Base-by-base conservation (phyloP, 1,140 invertebrate species). In the Sarcophaga peregrina region DNA sequence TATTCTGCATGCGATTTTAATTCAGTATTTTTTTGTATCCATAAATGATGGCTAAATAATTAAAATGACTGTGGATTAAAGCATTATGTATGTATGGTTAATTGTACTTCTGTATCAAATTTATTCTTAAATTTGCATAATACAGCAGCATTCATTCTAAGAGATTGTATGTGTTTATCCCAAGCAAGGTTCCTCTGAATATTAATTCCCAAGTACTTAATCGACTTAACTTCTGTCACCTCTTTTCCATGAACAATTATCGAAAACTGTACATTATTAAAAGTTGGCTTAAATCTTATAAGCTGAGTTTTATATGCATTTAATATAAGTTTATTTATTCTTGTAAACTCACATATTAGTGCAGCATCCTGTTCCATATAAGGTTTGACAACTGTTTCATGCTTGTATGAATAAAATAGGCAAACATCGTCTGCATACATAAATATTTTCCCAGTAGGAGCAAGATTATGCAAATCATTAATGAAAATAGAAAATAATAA, bases 401-500 rank as follows among this genome's bases (percentile, higher is more conserved):
- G 37, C 37, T 73, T 73, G 37, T 9, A 73, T 11, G 72, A 5
- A 11, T 73, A 73, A 73, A 73, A 37, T 37, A 73, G 3, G 11
- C 72, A 73, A 37, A 73, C 37, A 37, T 73, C 72, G 37, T 73
- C 72, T 8, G 0, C 72, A 73, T 73, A 73, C 17, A 73, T 73
- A 37, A 72, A 25, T 8, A 73, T 20, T 73, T 25, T 17, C 5
- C 17, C 72, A 73, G 4, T 25, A 11, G 11, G 20, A 10, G 11
- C 17, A 37, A 73, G 1, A 73, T 37, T 73, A 9, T 37, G 2
- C 25, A 73, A 25, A 37, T 25, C 72, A 10, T 73, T 73, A 1
- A 73, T 37, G 37, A 25, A 73, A 37, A 73, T 73, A 25, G 5
- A 25, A 8, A 73, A 73, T 10, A 73, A 11, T 73, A 73, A 25